Base-by-base conservation (phyloP, 2,888 invertebrate genomes). In the Apodemia duryi region DNA sequence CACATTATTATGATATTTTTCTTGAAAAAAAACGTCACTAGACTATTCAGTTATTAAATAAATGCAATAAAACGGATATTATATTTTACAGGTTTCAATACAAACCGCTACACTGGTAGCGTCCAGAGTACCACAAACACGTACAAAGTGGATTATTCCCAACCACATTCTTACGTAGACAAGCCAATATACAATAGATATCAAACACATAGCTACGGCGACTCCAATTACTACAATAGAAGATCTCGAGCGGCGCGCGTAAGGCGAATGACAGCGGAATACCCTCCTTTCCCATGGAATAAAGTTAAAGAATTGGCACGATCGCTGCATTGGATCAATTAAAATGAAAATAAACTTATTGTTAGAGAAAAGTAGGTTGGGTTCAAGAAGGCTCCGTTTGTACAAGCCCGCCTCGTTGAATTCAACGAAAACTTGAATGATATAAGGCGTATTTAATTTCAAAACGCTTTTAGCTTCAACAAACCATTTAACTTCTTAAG, bases 241-340 rank as follows among this genome's bases (percentile, higher is more conserved):
- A 81, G 91, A 76, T 88, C 91, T 54, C 77, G 92, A 73, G 80
- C 85, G 54, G 77, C 86, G 10, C 79, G 92, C 69, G 73, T 84
- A 70, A 80, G 85, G 70, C 84, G 91, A 75, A 81, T 87, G 71
- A 79, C 89, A 2, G 79, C 85, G 70, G 84, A 88, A 70, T 85
- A 92, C 78, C 95, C 95, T 28, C 93, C 94, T 28, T 96, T 97
- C 81, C 97, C 97, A 65, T 96, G 96, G 96, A 93, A 95, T 82
- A 95, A 95, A 88, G 95, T 95, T 68, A 92, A 93, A 77, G 95
- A 95, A 82, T 89, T 96, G 77, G 93, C 95, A 74, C 89, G 93
- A 80, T 93, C 94, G 70, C 93, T 95, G 80, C 87, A 94, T 78
- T 96, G 96, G 96, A 95, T 95, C 76, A 73, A 80, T 70, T 82